These are phyloP conservation scores for Lepidocyrtoides sp. DNA, from an alignment of 2,888 invertebrate species.

Conservation along the genomic window DNA sequence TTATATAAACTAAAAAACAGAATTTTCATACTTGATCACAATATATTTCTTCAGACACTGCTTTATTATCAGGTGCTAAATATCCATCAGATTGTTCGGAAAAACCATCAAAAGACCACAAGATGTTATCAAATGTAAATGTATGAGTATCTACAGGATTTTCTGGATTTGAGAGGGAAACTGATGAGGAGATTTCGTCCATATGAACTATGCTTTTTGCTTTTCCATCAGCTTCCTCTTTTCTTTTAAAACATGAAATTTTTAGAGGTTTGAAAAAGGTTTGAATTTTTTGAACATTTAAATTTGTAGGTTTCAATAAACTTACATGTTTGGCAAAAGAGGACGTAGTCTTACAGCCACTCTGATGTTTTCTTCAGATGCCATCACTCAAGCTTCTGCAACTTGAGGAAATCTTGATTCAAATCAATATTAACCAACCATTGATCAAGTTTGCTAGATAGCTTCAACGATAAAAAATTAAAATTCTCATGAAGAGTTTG, in stretches of 20 bases:
- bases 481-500: no score
- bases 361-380: constrained; percentile 67
- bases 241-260: constrained; percentile 85
- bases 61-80: constrained; percentile 86
- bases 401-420: no score
- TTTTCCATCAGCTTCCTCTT: constrained; percentile 87
- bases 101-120: constrained; percentile 89
- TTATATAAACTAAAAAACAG: background rate
- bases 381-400: no score
- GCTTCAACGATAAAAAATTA: no score
- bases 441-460: no score
- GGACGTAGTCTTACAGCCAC: constrained; percentile 76
- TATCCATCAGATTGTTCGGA: constrained; percentile 87
- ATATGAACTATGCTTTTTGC: constrained; percentile 87
- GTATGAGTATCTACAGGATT: constrained; percentile 86
- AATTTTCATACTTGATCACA: constrained; percentile 87
- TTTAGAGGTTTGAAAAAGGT: no score
- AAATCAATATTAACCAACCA: no score
- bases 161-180: constrained; percentile 87
- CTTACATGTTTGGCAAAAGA: constrained; percentile 54
- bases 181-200: constrained; percentile 87
- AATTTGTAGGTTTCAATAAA: background rate
- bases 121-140: constrained; percentile 88
- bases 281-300: no score
- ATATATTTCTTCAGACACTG: constrained; percentile 87